phyloP scores from a whole-genome alignment of 2,797 vertebrate genomes.

The Pangasius sanitwongsei region DNA sequence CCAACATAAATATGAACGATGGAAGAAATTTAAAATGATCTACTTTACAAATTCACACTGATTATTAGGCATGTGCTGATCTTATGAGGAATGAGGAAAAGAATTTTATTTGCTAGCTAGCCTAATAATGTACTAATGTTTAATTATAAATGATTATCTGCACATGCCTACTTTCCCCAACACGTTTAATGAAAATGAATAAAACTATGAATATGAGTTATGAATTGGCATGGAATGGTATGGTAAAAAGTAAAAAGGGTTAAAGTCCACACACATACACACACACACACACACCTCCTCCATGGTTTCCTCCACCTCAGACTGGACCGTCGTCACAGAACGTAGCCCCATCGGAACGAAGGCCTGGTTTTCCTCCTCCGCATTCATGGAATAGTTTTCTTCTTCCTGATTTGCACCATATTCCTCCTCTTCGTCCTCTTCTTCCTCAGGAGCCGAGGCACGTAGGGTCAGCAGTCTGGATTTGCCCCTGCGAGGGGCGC shows the following conservation, averaged over 20 bases:
- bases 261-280: neutral
- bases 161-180: neutral
- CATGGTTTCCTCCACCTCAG: constrained; percentile 87
- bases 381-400: constrained; percentile 64
- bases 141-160: neutral
- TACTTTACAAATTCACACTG: neutral
- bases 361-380: constrained; percentile 78
- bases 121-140: neutral
- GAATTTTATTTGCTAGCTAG: neutral
- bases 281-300: constrained; percentile 81
- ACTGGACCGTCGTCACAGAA: constrained; percentile 73
- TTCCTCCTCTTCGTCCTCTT: constrained; percentile 59
- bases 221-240: constrained; percentile 3
- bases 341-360: constrained; percentile 87
- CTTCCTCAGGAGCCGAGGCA: constrained; percentile 75
- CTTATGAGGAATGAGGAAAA: neutral
- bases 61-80: neutral
- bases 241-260: neutral
- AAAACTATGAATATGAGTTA: neutral
- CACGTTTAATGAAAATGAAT: neutral
- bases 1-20: constrained; percentile 1
- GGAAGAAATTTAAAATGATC: neutral
- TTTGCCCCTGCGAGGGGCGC: constrained; percentile 54
- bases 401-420: constrained; percentile 62
- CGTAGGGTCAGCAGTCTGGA: constrained; percentile 82